Base-by-base conservation (phyloP, 1,140 invertebrate genomes). In the Heliconius hermathena region DNA sequence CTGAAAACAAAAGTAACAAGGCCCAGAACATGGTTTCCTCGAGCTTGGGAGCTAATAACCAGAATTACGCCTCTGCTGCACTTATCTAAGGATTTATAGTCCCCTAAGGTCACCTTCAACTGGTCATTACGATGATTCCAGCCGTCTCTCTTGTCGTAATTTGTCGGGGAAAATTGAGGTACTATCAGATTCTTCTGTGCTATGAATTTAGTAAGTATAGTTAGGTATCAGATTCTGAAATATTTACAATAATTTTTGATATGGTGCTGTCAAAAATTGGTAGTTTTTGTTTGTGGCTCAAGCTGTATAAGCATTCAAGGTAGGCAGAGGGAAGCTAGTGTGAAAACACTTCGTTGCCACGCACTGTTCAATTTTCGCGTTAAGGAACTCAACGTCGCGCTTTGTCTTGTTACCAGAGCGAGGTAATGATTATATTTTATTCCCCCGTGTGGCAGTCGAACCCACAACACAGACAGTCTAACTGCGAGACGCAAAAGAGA, bases 161-260 rank as follows among this genome's bases (percentile, higher is more conserved):
- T 82, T 80, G 81, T 82, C 73, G 76, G 52, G 52, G 78, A 76
- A 83, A 82, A 84, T 86, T 84, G 82, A 75, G 52, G 71, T 46
- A 72, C 76, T 81, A 82, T 83, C 78, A 82, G 84, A 85, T 83
- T 49, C 80, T 71, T 29, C 71, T 49, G 71, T 71, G 5, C 22
- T 66, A 22, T 60, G n/a, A 60, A 60, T 26, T 22, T 60, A 60
- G 18, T 52, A 57, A 60, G 18, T 52, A 57, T 57, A 57, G n/a
- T 11, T 57, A 57, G n/a, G n/a, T 20, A n/a, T 22, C n/a, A 9
- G n/a, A 11, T 57, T 57, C n/a, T 57, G n/a, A 57, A 57, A 57
- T 57, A 54, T 54, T 54, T n/a, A n/a, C 18, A 20, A 54, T 8
- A 22, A 16, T 57, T 22, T 54, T 54, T 54, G 2, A 54, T 20